Evolutionary conservation across 2,797 vertebrate genomes (phyloP).

Genomic region (Hydrophis major): DNA sequence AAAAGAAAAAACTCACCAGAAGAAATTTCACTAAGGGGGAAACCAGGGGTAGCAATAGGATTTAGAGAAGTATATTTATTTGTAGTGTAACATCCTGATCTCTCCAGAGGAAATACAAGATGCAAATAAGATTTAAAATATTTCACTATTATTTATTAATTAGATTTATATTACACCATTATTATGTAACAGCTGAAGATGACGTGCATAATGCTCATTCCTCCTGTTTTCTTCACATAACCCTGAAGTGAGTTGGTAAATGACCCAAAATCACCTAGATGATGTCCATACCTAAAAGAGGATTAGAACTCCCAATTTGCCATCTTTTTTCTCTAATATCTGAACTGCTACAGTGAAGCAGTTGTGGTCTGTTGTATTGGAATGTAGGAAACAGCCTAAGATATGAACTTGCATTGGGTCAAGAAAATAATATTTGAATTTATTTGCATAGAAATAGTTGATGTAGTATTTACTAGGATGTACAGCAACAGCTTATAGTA

Average conservation of each 20-base stretch:
- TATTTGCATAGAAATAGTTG: not conserved
- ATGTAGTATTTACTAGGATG: not conserved
- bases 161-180: not conserved
- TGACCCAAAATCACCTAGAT: not conserved
- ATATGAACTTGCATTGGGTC: not conserved
- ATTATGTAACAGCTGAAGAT: not conserved
- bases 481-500: not conserved
- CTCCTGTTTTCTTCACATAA: no score
- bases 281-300: not conserved
- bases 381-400: not conserved
- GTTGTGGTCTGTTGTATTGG: not conserved
- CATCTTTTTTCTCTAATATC: not conserved
- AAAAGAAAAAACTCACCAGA: not conserved
- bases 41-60: not conserved
- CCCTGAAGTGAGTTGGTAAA: not conserved
- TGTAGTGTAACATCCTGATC: not conserved
- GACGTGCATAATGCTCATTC: not conserved
- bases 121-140: not conserved
- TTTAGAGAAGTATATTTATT: not conserved
- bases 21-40: not conserved
- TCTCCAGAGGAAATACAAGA: not conserved
- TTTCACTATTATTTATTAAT: not conserved
- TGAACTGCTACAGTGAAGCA: not conserved
- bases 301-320: not conserved
- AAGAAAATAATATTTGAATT: not conserved